Conservation (phyloP, 2,888 invertebrate species). For the Bugula neritina region DNA sequence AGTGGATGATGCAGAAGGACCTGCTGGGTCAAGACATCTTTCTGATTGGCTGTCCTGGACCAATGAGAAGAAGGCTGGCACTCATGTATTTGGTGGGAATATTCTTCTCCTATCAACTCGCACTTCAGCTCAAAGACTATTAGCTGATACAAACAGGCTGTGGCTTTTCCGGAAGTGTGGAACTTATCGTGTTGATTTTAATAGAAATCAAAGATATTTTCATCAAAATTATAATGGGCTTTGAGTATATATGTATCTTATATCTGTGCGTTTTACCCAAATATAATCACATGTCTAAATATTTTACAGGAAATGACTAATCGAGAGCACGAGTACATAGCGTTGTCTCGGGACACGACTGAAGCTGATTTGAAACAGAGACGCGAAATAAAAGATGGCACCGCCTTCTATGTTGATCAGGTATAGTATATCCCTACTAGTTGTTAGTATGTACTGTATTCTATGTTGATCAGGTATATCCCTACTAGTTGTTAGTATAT, state of each 20-base stretch:
- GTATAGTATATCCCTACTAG: conserved; percentile 52
- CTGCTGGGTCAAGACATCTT: conserved; percentile 88
- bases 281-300: no score
- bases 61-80: conserved; percentile 72
- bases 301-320: conserved; percentile 68
- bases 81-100: conserved; percentile 67
- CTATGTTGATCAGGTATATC: neutral
- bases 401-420: conserved; percentile 88
- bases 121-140: no score
- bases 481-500: neutral
- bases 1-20: conserved; percentile 95
- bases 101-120: no score
- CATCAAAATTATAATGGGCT: no score
- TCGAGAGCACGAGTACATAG: conserved; percentile 85
- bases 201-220: no score
- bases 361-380: conserved; percentile 94
- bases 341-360: conserved; percentile 88
- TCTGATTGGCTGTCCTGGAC: conserved; percentile 83
- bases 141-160: no score
- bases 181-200: no score
- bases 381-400: conserved; percentile 79
- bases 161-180: no score
- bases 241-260: no score
- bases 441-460: neutral
- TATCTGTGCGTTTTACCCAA: no score